Evolutionary conservation across 2,888 invertebrate species (phyloP), one percentile per base, ranked within the genome.

Genomic region (Abscondita cerata): DNA sequence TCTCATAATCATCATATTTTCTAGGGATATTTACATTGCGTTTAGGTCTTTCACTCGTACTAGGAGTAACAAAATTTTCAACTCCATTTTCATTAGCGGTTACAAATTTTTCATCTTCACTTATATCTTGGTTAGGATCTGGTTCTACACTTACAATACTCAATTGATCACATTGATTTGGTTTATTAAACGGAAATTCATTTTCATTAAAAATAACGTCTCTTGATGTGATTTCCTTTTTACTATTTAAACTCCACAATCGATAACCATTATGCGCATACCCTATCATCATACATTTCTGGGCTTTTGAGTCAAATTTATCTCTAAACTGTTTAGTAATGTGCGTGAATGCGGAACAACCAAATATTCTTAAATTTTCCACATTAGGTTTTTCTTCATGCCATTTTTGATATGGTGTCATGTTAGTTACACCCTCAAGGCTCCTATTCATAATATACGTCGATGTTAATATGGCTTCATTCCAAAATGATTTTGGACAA

Each of bases 1-100:
- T 52, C 38, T 69, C 66, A 50, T 62, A 69, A 46, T 70, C 66
- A 9, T 59, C 38, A 40, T 47, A 68, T 59, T 18, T 56, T 31
- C 16, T 25, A 13, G 61, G 61, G 34, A 64, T 33, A 51, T 59
- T 57, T 52, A 12, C 36, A 18, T 16, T 34, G 62, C 63, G 52
- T 51, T 52, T 68, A 31, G 52, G 56, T 55, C 51, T 51, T 51
- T 20, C n/a, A 44, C 6, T 16, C 44, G 6, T 6, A 25, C 6
- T 6, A 25, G 25, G 25, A 25, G 25, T 25, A 25, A 25, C 25
- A 25, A 4, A 25, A 25, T 25, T 25, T 25, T 25, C 2, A 25
- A 4, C 6, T 6, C 11, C 11, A 8, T 25, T 9, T 20, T 47
- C 47, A 20, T 25, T 20, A 20, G 19, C 12, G 2, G 20, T 25